A percentile compares a stretch with the other conserved stretches of the same genome.
Conservation (phyloP, 2,797 vertebrate species). For the Mus minutoides region DNA sequence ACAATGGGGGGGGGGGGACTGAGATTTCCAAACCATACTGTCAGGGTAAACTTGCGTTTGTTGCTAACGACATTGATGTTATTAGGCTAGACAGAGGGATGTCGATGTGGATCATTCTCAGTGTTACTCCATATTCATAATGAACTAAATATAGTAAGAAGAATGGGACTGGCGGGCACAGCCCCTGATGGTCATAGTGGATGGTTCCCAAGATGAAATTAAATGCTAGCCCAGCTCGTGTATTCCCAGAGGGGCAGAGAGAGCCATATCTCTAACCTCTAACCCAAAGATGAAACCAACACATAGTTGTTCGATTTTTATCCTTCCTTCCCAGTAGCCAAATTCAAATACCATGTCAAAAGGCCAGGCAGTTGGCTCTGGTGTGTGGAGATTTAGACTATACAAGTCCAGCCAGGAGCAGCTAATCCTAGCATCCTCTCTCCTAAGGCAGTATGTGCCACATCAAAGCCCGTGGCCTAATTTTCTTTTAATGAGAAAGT, state of each 20-base stretch:
- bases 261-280: conserved; percentile 78
- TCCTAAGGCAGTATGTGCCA: not conserved
- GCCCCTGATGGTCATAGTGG: conserved; percentile 89
- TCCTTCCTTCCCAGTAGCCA: conserved; percentile 74
- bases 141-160: conserved; percentile 93
- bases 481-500: conserved; percentile 86
- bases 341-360: conserved; percentile 69
- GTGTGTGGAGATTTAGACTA: not conserved
- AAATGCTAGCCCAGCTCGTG: conserved; percentile 89
- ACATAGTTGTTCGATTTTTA: conserved; percentile 69
- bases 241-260: conserved; percentile 75
- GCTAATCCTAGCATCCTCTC: conserved; percentile 20
- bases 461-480: conserved; percentile 53
- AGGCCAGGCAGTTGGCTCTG: not conserved
- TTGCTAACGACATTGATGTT: conserved; percentile 90
- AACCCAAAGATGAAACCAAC: conserved; percentile 72
- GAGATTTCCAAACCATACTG: conserved; percentile 80
- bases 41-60: conserved; percentile 85
- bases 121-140: conserved; percentile 94
- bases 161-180: conserved; percentile 90
- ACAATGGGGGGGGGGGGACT: conserved; percentile 56
- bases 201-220: conserved; percentile 90
- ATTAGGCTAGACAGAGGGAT: conserved; percentile 93
- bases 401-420: conserved; percentile 24
- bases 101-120: conserved; percentile 96